phyloP scores from a whole-genome alignment of 2,797 vertebrate genomes.

The Falco rusticolus region DNA sequence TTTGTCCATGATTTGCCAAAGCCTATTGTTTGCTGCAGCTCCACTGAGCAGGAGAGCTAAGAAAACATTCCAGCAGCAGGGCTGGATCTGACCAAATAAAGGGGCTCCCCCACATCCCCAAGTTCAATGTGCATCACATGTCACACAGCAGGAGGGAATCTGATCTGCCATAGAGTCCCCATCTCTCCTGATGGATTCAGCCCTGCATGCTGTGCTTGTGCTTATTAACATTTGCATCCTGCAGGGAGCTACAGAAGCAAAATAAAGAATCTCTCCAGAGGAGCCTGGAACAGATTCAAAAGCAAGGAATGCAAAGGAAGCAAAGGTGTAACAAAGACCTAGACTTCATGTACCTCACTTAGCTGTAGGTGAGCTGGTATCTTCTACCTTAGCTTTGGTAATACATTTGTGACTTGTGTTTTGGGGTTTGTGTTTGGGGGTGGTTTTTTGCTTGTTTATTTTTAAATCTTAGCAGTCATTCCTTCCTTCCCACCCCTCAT shows the following conservation, averaged over 20 bases:
- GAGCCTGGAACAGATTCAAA: constrained; percentile 10
- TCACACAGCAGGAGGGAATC: constrained; percentile 6
- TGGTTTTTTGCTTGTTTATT: neutral
- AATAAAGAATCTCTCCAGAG: constrained; percentile 16
- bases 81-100: neutral
- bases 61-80: neutral
- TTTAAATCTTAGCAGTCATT: neutral
- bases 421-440: neutral
- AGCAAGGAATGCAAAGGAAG: neutral
- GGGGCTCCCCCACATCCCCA: neutral
- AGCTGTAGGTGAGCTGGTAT: neutral
- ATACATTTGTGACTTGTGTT: neutral
- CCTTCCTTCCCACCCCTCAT: neutral
- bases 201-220: neutral
- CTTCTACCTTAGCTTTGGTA: neutral
- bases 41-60: neutral
- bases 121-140: neutral
- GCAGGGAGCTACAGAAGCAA: constrained; percentile 33
- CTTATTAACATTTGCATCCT: constrained; percentile 38
- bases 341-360: neutral
- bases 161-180: neutral
- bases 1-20: neutral
- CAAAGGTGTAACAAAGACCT: neutral
- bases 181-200: neutral
- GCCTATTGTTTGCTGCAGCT: neutral